Base-by-base conservation (phyloP, 2,113 vertebrate species). In the Corythoichthys haematopterus region DNA sequence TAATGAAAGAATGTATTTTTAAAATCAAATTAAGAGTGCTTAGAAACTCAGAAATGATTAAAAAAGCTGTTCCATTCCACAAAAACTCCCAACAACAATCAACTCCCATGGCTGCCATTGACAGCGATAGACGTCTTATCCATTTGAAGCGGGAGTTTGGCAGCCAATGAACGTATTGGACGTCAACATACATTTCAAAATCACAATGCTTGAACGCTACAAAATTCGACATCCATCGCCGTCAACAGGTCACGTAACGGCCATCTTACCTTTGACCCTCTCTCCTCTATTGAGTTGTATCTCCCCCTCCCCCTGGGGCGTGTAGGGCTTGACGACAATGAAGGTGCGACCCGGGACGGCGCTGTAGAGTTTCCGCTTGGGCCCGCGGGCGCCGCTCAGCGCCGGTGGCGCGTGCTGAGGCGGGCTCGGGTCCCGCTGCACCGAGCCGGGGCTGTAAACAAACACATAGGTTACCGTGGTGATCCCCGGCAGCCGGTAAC, bases 381-480 rank as follows among this genome's bases (percentile, higher is more conserved):
- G 95, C 80, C 95, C 95, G 35, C 92, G 92, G 76, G 92, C 90
- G 66, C 89, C 89, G 28, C 90, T 83, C 76, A 93, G 90, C 43
- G 90, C 89, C 38, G 90, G 89, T 64, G 93, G 90, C 6, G 86
- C 86, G 76, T 89, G 90, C 61, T 91, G 93, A 20, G 88, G 90
- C 80, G 93, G 89, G 84, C 92, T 93, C 65, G 91, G 87, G 74
- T 93, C 92, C 76, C 91, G 88, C 77, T 90, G 91, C 74, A 93
- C 91, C 69, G 91, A 88, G 76, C 93, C 92, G 48, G 94, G 94
- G 94, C 95, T 97, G 94, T 95, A 96, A 92, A 95, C 95, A 93
- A 97, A 97, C 87, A 97, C 94, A 93, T 95, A 96, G 80, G 95
- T 97, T 92, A 95, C 94, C 89, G 93, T 94, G 88, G 93, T 94